Evolutionary conservation across 2,797 vertebrate species (phyloP).

Genomic region (Falco biarmicus): DNA sequence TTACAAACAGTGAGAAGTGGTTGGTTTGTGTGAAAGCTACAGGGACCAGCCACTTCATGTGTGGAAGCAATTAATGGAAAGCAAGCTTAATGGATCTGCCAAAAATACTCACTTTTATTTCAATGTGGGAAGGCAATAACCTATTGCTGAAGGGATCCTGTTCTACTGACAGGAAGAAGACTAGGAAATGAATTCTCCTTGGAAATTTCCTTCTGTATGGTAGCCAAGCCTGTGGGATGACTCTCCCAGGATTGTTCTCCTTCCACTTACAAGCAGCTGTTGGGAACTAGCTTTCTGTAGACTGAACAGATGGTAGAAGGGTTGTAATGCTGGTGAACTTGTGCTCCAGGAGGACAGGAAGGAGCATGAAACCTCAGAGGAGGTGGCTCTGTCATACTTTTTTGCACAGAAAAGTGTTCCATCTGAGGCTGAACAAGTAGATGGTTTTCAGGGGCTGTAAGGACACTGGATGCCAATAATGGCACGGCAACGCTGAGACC

Average conservation of each 20-base stretch:
- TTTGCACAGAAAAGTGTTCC: background rate
- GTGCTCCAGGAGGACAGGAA: background rate
- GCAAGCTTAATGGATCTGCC: background rate
- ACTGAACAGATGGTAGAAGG: background rate
- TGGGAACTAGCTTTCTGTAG: background rate
- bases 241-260: constrained; percentile 11
- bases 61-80: background rate
- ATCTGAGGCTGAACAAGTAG: background rate
- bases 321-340: background rate
- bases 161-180: background rate
- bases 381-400: background rate
- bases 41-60: background rate
- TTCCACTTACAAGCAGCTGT: background rate
- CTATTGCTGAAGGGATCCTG: background rate
- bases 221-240: background rate
- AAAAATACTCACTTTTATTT: background rate
- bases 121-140: background rate
- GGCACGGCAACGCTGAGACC: background rate
- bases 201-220: constrained; percentile 10
- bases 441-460: background rate
- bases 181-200: background rate
- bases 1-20: background rate
- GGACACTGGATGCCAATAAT: background rate
- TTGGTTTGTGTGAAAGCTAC: background rate
- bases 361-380: background rate